These are phyloP conservation scores for Littorina saxatilis DNA, from an alignment of 1,140 invertebrate species.

Conservation along the genomic window DNA sequence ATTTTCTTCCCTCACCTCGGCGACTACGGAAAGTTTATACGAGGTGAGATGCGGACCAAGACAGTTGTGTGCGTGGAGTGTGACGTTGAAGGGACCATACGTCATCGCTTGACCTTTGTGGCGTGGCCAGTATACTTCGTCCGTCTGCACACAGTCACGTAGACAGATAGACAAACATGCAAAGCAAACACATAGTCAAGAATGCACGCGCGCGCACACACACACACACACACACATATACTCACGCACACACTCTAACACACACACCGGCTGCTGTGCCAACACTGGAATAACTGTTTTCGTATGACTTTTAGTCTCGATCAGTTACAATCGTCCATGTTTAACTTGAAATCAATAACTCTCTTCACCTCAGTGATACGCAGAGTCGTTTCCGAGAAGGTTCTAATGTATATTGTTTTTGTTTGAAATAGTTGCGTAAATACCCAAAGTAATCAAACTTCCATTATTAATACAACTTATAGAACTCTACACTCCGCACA, in stretches of 20 bases:
- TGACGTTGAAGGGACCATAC: not conserved
- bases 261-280: not conserved
- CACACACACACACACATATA: slow-evolving; percentile 1
- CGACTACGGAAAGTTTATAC: not conserved
- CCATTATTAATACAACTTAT: too few species aligned
- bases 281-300: too few species aligned
- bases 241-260: not conserved
- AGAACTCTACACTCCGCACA: too few species aligned
- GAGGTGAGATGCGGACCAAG: not conserved
- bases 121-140: not conserved
- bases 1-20: too few species aligned
- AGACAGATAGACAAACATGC: not conserved
- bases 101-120: not conserved
- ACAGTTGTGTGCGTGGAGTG: too few species aligned
- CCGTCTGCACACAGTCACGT: not conserved
- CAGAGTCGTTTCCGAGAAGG: not conserved
- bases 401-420: too few species aligned
- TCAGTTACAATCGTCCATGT: too few species aligned
- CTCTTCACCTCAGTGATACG: not conserved
- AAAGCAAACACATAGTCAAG: not conserved
- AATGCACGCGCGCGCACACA: not conserved
- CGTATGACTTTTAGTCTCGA: too few species aligned
- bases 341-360: too few species aligned
- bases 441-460: too few species aligned
- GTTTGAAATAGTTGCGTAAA: too few species aligned